Evolutionary conservation across 2,113 vertebrate genomes (phyloP), one percentile per base, ranked within the genome.

Genomic region (Collichthys lucidus): DNA sequence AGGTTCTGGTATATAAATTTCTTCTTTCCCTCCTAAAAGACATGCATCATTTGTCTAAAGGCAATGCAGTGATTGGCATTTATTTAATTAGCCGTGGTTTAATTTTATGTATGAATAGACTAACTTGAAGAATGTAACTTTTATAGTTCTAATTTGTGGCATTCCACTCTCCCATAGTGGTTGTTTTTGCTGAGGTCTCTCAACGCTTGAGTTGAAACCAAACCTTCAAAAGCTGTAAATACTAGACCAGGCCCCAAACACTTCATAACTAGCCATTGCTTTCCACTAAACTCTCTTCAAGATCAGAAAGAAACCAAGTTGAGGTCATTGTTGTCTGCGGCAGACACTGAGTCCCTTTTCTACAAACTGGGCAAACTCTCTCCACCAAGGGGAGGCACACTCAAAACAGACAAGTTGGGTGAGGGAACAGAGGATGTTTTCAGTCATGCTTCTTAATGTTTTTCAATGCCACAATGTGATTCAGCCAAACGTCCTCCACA

Each of bases 371-470:
- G 73, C n/a, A 89, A 66, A 78, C n/a, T 62, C 60, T 60, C 71
- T 77, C 69, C 50, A 84, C 61, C 78, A 83, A 76, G 47, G 44
- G 55, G 44, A 82, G 62, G 47, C 47, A n/a, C 31, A 61, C 73
- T 81, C 17, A 40, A 82, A 64, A 73, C 46, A 86, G 63, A 74
- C 83, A 46, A 53, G 9, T 52, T 72, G 22, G 56, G 46, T 71
- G 72, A 70, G 81, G 65, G 79, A 88, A 84, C 76, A 88, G 63
- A 88, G 40, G 63, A 92, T 70, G 50, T 73, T 88, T 83, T 87
- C 46, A 89, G 62, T 69, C 50, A 84, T 67, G 59, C 71, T 76
- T 73, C 53, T 80, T 79, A 56, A 11, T 53, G 59, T 88, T 88
- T 77, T 79, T 82, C 77, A 85, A 60, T 75, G 31, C 53, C 52